Evolutionary conservation across 2,888 invertebrate species (phyloP).

Genomic region (Ochlodes sylvanus): DNA sequence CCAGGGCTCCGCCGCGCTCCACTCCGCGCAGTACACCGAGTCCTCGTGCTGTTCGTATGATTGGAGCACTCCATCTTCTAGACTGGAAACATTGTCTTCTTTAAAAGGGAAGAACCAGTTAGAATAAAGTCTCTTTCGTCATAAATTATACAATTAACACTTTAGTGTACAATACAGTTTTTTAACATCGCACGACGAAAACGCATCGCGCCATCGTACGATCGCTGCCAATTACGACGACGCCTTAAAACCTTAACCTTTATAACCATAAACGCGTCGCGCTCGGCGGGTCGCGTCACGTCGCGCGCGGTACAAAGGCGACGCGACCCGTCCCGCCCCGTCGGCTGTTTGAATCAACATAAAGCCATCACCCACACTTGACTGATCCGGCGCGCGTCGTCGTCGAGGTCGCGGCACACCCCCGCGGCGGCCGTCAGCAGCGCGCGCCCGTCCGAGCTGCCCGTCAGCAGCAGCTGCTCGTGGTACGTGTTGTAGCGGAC

Average conservation of each 20-base stretch:
- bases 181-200: no score
- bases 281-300: no score
- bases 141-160: no score
- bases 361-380: constrained; percentile 55
- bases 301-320: no score
- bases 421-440: constrained; percentile 94
- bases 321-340: no score
- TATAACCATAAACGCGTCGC: no score
- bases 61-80: constrained; percentile 95
- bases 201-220: no score
- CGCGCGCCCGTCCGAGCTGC: constrained; percentile 97
- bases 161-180: no score
- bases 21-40: constrained; percentile 98
- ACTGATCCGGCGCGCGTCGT: constrained; percentile 46
- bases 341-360: not conserved
- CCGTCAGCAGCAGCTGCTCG: constrained; percentile 96
- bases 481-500: constrained; percentile 98
- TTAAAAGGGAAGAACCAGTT: no score
- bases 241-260: no score
- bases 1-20: constrained; percentile 99
- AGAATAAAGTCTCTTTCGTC: no score
- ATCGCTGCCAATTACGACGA: no score
- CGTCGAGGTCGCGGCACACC: constrained; percentile 87
- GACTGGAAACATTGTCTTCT: constrained; percentile 60
- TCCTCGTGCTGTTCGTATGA: constrained; percentile 99